Evolutionary conservation across 2,888 invertebrate genomes (phyloP).

Genomic region (Phengaris alcon): DNA sequence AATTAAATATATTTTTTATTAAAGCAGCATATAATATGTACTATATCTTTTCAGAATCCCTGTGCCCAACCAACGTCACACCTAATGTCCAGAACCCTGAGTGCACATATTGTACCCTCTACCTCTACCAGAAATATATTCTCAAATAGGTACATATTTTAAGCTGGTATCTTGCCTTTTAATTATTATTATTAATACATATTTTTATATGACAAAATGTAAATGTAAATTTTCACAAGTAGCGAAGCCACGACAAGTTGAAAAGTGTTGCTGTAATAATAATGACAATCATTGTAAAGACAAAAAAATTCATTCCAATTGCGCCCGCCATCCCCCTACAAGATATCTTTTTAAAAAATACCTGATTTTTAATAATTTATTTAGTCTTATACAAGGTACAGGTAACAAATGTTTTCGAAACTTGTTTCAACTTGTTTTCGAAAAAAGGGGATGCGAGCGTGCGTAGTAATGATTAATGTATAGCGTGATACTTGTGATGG

Average conservation of each 20-base stretch:
- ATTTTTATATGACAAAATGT: slow-evolving; percentile 24
- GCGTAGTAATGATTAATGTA: background rate
- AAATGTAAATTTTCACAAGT: too few relatives aligned
- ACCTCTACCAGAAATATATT: slow-evolving; percentile 19
- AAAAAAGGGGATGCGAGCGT: background rate
- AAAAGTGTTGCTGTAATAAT: background rate
- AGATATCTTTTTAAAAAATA: background rate
- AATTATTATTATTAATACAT: slow-evolving; percentile 23
- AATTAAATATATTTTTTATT: background rate
- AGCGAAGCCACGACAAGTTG: background rate
- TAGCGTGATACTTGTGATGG: slow-evolving; percentile 16
- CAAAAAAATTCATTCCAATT: slow-evolving; percentile 1
- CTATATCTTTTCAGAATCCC: slow-evolving; percentile 54
- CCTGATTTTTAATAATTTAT: background rate
- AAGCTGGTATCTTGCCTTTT: slow-evolving; percentile 17
- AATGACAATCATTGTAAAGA: background rate
- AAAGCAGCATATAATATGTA: slow-evolving; percentile 2
- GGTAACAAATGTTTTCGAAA: too few relatives aligned
- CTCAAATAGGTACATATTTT: background rate
- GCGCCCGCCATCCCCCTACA: background rate
- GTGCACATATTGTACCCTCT: slow-evolving; percentile 39
- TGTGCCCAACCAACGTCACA: slow-evolving; percentile 68
- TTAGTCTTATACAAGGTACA: background rate
- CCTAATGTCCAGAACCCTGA: slow-evolving; percentile 54
- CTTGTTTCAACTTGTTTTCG: background rate